These are phyloP conservation scores for Synanthedon andrenaeformis DNA, from an alignment of 2,888 invertebrate species.

Conservation along the genomic window DNA sequence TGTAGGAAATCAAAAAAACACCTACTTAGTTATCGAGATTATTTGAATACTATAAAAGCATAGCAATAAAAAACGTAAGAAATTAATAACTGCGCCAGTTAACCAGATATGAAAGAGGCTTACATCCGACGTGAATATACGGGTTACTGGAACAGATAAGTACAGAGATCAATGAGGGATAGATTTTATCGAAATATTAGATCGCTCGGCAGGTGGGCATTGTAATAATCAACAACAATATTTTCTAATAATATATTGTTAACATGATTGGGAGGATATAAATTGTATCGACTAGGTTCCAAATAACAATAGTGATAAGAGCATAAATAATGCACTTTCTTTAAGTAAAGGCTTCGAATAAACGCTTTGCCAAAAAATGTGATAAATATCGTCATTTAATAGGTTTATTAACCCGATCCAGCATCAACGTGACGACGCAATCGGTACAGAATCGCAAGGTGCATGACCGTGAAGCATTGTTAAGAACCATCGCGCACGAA, in stretches of 20 bases:
- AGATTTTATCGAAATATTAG: constrained; percentile 51
- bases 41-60: constrained; percentile 10
- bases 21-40: constrained; percentile 17
- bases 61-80: constrained; percentile 15
- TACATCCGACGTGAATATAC: constrained; percentile 38
- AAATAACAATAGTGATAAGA: no score
- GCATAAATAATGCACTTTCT: no score
- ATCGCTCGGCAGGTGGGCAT: constrained; percentile 50
- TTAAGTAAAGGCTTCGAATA: no score
- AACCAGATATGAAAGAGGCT: constrained; percentile 27
- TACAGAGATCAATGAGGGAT: constrained; percentile 26
- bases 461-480: constrained; percentile 37
- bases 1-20: not conserved
- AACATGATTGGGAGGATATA: no score
- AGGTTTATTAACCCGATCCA: constrained; percentile 53
- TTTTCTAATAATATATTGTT: constrained; percentile 2
- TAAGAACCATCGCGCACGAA: constrained; percentile 34
- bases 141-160: constrained; percentile 49
- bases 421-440: constrained; percentile 43
- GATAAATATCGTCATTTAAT: constrained; percentile 22
- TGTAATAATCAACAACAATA: constrained; percentile 32
- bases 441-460: constrained; percentile 43
- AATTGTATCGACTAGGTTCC: no score
- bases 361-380: constrained; percentile 8
- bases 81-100: constrained; percentile 19